These are phyloP conservation scores for Lepidochrysops patricia DNA, from an alignment of 2,888 invertebrate genomes.

Conservation along the genomic window DNA sequence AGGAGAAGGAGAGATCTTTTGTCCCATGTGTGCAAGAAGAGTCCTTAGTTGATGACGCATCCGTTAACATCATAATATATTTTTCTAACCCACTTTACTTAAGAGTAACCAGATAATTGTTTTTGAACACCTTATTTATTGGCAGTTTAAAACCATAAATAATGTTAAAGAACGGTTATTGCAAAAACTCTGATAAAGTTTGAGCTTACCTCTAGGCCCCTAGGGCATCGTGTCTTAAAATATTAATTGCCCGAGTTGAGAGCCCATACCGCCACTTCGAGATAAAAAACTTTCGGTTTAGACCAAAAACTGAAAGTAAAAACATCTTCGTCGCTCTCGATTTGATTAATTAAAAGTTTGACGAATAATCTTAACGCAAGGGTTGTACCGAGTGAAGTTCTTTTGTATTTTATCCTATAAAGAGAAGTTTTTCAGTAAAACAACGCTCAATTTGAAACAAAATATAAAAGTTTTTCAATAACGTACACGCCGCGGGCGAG, in stretches of 20 bases:
- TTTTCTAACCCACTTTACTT: too few relatives aligned
- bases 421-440: slow-evolving; percentile 68
- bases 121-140: too few relatives aligned
- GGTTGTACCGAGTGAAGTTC: slow-evolving; percentile 58
- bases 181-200: background rate
- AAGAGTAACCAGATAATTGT: slow-evolving; percentile 36
- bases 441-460: slow-evolving; percentile 65
- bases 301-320: slow-evolving; percentile 12
- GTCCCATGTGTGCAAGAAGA: too few relatives aligned
- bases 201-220: background rate
- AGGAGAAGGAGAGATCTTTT: too few relatives aligned
- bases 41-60: too few relatives aligned
- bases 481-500: slow-evolving; percentile 63
- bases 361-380: slow-evolving; percentile 59
- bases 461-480: slow-evolving; percentile 72
- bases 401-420: slow-evolving; percentile 67
- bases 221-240: background rate
- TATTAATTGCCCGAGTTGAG: background rate
- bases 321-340: slow-evolving; percentile 41
- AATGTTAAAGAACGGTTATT: background rate
- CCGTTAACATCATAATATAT: too few relatives aligned
- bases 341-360: slow-evolving; percentile 71
- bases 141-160: background rate
- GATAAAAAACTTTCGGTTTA: slow-evolving; percentile 2
- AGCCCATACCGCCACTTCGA: background rate